These are phyloP conservation scores for Turdus rufiventris DNA, from an alignment of 2,113 vertebrate genomes.

Conservation along the genomic window DNA sequence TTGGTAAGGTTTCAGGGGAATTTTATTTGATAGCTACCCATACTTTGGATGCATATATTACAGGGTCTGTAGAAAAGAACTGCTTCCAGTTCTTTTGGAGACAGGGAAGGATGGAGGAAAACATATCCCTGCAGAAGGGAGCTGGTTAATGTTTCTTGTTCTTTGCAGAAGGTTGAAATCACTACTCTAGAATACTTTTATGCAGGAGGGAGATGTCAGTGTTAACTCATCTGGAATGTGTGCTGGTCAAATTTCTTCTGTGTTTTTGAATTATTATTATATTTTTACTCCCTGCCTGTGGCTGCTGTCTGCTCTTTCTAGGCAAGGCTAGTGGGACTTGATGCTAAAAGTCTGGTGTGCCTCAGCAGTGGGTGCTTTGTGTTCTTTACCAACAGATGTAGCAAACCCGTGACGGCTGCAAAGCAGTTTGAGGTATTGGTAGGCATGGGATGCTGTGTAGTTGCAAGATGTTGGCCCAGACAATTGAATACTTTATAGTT, in stretches of 20 bases:
- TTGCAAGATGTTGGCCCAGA: not conserved
- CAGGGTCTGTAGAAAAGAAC: not conserved
- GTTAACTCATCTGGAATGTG: not conserved
- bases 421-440: not conserved
- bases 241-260: not conserved
- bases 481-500: not conserved
- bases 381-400: not conserved
- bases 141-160: not conserved
- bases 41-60: not conserved
- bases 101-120: not conserved
- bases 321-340: not conserved
- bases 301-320: not conserved
- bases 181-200: not conserved
- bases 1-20: not conserved
- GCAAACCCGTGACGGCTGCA: not conserved
- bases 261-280: not conserved
- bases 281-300: not conserved
- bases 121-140: not conserved
- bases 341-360: not conserved
- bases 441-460: not conserved
- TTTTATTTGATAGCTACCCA: not conserved
- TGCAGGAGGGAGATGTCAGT: not conserved
- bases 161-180: not conserved
- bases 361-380: not conserved
- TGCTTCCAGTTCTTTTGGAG: not conserved